A percentile compares a stretch with the other conserved stretches of the same genome.
Evolutionary conservation across 2,113 vertebrate genomes (phyloP).

Genomic region (Macaca mulatta): DNA sequence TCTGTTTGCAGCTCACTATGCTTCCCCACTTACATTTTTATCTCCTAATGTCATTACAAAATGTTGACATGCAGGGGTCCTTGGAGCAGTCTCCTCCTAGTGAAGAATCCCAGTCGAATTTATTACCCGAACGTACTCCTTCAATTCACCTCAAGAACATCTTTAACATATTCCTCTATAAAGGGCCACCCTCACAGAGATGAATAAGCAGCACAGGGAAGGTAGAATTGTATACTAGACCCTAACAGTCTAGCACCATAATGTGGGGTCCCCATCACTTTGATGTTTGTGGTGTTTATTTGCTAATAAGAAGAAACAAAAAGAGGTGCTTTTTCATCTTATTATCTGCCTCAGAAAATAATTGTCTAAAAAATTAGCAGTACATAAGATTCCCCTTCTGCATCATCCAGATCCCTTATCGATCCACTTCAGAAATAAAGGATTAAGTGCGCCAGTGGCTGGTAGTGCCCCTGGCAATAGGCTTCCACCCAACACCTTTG

Average conservation of each 20-base stretch:
- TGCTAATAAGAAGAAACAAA: constrained; percentile 56
- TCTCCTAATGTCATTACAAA: constrained; percentile 54
- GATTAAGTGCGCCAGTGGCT: not conserved
- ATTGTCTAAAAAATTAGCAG: constrained; percentile 34
- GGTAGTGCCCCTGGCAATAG: not conserved
- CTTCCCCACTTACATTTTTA: constrained; percentile 6
- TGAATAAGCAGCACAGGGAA: not conserved
- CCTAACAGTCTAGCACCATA: not conserved
- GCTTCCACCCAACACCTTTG: not conserved
- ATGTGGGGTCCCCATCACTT: not conserved
- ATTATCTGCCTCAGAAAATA: constrained; percentile 40
- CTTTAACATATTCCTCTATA: not conserved
- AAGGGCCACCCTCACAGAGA: constrained; percentile 28
- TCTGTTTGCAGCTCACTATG: not conserved
- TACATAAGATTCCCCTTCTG: not conserved
- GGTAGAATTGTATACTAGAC: not conserved
- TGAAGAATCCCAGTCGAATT: constrained; percentile 12
- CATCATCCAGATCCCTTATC: not conserved
- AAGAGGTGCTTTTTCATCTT: constrained; percentile 17
- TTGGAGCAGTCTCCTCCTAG: not conserved
- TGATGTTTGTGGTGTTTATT: constrained; percentile 2
- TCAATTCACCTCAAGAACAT: not conserved
- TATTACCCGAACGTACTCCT: not conserved
- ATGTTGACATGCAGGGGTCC: not conserved
- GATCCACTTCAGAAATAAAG: not conserved